Evolutionary conservation across 1,140 invertebrate genomes (phyloP), one percentile per base, ranked within the genome.

Genomic region (Drosophila melanica): DNA sequence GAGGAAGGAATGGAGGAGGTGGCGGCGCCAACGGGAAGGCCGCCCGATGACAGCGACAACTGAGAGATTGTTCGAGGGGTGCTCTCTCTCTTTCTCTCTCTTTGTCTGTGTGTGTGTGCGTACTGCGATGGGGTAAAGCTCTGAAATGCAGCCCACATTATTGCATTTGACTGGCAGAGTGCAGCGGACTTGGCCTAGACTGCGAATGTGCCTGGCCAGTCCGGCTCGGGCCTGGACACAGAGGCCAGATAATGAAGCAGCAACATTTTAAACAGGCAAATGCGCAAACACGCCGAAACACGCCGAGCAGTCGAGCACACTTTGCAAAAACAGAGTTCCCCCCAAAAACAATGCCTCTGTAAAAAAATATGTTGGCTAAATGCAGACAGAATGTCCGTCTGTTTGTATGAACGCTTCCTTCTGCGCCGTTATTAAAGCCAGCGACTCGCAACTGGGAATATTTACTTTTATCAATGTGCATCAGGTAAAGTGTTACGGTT

Each of bases 201-300:
- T 27, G 27, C 6, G 27, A 27, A 5, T 27, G 27, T 7, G 33
- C 7, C 33, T 35, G 8, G 8, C 33, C n/a, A 23, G 47, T n/a
- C 33, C n/a, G 33, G 42, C 16, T 23, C n/a, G 2, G 37, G 39
- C 37, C 47, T 59, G 67, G 64, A 80, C 70, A 73, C 60, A 72
- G 75, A 63, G 82, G 76, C 67, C 82, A 87, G 82, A 87, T 87
- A 87, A 87, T 87, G 82, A 87, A 87, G 82, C 82, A 89, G 82
- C 82, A 82, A 87, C 79, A 87, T 89, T 87, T 87, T 89, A 87
- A 87, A 79, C 82, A 89, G 84, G 58, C 82, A 87, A 89, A 87
- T 81, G 79, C 82, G 70, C 78, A 81, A 76, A 65, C 60, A 79
- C 71, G 39, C 37, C 5, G 35, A 35, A 20, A 33, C 53, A 35